Percentiles rank a stretch among this genome's conserved stretches.
phyloP scores from a whole-genome alignment of 1,140 invertebrate genomes.

The Drosophila busckii region DNA sequence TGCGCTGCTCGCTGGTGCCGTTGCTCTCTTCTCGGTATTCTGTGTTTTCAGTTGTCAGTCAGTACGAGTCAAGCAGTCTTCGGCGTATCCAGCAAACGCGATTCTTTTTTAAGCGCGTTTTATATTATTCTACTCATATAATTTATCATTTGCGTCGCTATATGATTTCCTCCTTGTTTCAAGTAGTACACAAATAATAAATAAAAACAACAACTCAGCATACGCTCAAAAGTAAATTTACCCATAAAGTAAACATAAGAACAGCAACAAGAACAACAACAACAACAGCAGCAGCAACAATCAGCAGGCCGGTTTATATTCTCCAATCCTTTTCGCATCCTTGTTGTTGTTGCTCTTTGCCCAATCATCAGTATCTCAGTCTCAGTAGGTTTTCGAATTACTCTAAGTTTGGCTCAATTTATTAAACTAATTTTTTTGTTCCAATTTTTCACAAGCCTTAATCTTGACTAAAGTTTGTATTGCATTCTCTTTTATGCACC shows the following conservation, averaged over 20 bases:
- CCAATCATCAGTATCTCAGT: too few relatives aligned
- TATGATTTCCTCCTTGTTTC: slow-evolving; percentile 78
- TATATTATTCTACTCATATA: slow-evolving; percentile 79
- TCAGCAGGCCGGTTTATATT: too few relatives aligned
- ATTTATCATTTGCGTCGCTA: slow-evolving; percentile 79
- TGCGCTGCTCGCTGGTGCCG: neutral
- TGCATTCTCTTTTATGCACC: too few relatives aligned
- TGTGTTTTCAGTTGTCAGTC: slow-evolving; percentile 49
- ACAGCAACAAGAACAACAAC: slow-evolving; percentile 9
- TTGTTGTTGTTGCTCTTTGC: too few relatives aligned
- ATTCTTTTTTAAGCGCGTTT: slow-evolving; percentile 79
- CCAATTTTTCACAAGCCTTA: too few relatives aligned
- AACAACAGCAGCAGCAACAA: slow-evolving; percentile 13
- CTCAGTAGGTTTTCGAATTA: too few relatives aligned
- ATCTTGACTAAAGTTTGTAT: too few relatives aligned
- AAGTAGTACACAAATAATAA: slow-evolving; percentile 62
- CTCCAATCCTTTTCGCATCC: too few relatives aligned
- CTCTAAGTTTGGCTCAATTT: too few relatives aligned
- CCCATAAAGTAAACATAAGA: too few relatives aligned
- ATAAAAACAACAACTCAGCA: slow-evolving; percentile 7
- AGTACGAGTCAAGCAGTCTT: slow-evolving; percentile 79
- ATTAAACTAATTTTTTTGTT: too few relatives aligned
- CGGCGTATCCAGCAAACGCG: slow-evolving; percentile 78
- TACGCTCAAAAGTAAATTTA: too few relatives aligned
- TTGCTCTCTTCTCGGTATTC: neutral